phyloP scores from a whole-genome alignment of 53 echinoderm and acorn worm species.

The Henricia sp. region DNA sequence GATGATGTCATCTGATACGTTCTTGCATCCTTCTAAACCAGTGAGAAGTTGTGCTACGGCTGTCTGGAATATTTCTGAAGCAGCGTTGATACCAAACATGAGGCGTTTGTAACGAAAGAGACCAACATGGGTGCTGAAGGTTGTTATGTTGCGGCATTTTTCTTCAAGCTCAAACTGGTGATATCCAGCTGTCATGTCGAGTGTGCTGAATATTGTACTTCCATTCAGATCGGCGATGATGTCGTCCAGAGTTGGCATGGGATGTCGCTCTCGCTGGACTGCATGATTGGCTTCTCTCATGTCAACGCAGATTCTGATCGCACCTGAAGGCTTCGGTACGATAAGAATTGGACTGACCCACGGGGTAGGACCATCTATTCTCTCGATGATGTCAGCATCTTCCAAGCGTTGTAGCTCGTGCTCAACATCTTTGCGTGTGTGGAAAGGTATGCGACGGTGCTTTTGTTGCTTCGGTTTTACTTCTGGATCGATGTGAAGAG shows the following conservation, averaged over 20 bases:
- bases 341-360: conserved; percentile 64
- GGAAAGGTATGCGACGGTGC: conserved; percentile 66
- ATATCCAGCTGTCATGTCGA: conserved; percentile 68
- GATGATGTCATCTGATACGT: conserved; percentile 72
- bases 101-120: conserved; percentile 8
- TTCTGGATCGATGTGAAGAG: conserved; percentile 52
- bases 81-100: conserved; percentile 22
- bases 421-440: conserved; percentile 69
- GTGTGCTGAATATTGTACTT: conserved; percentile 65
- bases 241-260: conserved; percentile 69
- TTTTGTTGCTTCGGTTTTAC: conserved; percentile 66
- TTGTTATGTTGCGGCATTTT: conserved; percentile 70
- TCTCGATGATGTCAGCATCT: conserved; percentile 63
- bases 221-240: conserved; percentile 61
- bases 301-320: conserved; percentile 64
- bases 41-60: conserved; percentile 24
- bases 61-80: conserved; percentile 23
- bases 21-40: conserved; percentile 54
- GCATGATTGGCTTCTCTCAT: conserved; percentile 74
- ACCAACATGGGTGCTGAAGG: too few relatives aligned
- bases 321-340: conserved; percentile 54
- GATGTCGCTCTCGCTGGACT: conserved; percentile 61
- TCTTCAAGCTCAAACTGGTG: conserved; percentile 63
- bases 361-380: conserved; percentile 65
- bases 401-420: conserved; percentile 53